Percentiles rank a stretch among this genome's conserved stretches.
Conservation (phyloP, 1,140 invertebrate species). For the Pantala flavescens region DNA sequence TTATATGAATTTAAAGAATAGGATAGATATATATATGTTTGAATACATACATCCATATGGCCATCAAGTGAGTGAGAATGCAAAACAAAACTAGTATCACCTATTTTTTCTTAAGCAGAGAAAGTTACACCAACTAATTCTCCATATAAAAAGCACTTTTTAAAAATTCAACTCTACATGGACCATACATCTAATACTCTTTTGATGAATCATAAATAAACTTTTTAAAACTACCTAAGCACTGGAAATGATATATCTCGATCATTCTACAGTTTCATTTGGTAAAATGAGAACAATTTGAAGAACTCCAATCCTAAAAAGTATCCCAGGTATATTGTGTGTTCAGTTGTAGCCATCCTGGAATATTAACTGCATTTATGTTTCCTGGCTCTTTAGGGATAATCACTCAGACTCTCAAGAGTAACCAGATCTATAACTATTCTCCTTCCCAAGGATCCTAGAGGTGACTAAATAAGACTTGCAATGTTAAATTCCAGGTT, state of each 20-base stretch:
- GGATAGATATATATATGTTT: neutral
- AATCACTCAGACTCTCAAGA: neutral
- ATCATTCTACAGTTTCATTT: slow-evolving; percentile 1
- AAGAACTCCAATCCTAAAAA: neutral
- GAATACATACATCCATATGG: neutral
- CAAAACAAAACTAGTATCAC: neutral
- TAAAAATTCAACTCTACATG: neutral
- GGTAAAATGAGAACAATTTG: neutral
- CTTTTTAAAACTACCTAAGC: neutral
- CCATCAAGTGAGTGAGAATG: neutral
- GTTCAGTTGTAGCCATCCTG: neutral
- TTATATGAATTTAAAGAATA: neutral
- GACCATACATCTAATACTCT: neutral
- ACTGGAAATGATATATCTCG: neutral
- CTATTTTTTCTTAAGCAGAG: neutral
- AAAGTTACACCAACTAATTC: neutral
- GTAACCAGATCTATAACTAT: neutral
- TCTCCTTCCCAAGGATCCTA: neutral
- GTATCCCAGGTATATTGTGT: neutral
- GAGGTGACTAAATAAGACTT: neutral
- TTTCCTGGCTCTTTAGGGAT: neutral
- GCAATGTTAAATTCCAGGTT: neutral
- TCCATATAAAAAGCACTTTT: neutral
- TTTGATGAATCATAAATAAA: neutral
- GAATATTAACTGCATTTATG: neutral